Percentiles rank a stretch among this genome's conserved stretches.
Evolutionary conservation across 2,113 vertebrate species (phyloP).

Genomic region (Pseudorhombus dupliciocellatus): DNA sequence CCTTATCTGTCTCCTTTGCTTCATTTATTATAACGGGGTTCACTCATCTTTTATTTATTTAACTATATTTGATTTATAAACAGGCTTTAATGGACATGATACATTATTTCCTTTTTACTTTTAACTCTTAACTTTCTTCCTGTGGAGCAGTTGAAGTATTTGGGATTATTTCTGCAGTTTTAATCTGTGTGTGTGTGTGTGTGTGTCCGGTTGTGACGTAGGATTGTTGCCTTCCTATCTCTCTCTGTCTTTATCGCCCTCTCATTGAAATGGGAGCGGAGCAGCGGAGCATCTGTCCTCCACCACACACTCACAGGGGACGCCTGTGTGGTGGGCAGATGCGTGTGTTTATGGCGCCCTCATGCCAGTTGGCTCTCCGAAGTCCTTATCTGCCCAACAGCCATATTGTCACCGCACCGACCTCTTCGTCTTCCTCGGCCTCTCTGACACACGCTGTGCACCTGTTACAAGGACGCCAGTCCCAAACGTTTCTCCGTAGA

Average conservation of each 20-base stretch:
- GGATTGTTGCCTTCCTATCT: not conserved
- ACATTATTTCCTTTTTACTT: not conserved
- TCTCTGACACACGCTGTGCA: not conserved
- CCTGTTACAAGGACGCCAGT: conserved; percentile 38
- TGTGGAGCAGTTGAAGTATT: not conserved
- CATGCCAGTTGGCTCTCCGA: conserved; percentile 4
- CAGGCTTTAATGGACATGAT: not conserved
- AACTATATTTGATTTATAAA: not conserved
- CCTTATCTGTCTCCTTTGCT: not conserved
- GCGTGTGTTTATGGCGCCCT: conserved; percentile 1
- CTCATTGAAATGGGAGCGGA: conserved; percentile 24
- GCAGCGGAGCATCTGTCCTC: conserved; percentile 42
- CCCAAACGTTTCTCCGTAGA: conserved; percentile 33
- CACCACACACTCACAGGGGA: conserved; percentile 26
- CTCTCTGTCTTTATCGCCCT: conserved; percentile 21
- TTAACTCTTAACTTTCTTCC: not conserved
- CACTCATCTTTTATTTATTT: too few relatives aligned
- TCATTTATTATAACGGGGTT: not conserved
- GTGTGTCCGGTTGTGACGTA: not conserved
- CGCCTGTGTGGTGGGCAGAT: conserved; percentile 11
- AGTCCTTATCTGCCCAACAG: conserved; percentile 41
- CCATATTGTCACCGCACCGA: conserved; percentile 24
- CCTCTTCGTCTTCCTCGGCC: not conserved
- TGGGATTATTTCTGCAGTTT: not conserved
- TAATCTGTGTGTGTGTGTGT: not conserved